Evolutionary conservation across 2,888 invertebrate genomes (phyloP), one percentile per base, ranked within the genome.

Genomic region (Scaptomyza tumidula): DNA sequence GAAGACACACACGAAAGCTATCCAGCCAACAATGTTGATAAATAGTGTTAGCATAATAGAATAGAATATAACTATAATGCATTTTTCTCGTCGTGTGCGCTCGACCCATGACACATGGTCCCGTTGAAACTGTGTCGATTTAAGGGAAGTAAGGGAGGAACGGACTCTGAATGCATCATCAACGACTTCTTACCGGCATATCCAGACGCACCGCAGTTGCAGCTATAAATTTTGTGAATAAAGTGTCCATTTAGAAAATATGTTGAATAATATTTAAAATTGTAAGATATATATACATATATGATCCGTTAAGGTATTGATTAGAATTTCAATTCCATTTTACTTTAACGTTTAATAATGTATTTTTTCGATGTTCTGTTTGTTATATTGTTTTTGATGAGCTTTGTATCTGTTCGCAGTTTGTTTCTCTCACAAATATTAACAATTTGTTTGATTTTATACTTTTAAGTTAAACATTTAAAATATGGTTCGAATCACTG

Each of bases 401-500:
- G 24, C 4, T 41, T 5, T 29, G 29, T 29, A 29, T 29, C 29
- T 4, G 6, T 29, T 29, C 2, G 29, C 7, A 31, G 31, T 9
- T 31, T 43, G 16, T n/a, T 19, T 11, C 13, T 43, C 43, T 13
- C n/a, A n/a, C 13, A 37, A 19, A 44, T 13, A 7, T 13, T 29
- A n/a, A n/a, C n/a, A n/a, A n/a, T n/a, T n/a, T n/a, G n/a, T n/a
- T n/a, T n/a, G n/a, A n/a, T n/a, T n/a, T n/a, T n/a, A n/a, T n/a
- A n/a, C n/a, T n/a, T n/a, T n/a, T 29, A 29, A 29, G 29, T 29
- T 29, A 29, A 5, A 52, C 5, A 11, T 27, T 0, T 45, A 9
- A 10, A 13, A 10, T 14, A 14, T 27, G 6, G 27, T 10, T n/a
- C 10, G n/a, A 49, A 49, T 80, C 75, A 91, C 66, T 91, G 90